Evolutionary conservation across 2,888 invertebrate species (phyloP).

Genomic region (Drosophila kuntzei): DNA sequence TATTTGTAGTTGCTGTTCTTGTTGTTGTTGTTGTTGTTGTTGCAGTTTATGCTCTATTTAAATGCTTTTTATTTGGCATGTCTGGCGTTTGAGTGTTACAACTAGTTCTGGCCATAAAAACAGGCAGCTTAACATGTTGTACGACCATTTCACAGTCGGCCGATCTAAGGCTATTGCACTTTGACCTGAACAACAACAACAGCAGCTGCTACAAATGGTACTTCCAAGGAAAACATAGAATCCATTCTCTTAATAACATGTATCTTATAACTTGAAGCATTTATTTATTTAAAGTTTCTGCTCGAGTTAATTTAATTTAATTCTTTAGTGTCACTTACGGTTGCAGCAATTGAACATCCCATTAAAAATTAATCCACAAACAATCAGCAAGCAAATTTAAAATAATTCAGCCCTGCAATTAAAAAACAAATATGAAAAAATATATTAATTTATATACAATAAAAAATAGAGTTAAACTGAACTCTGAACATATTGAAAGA

Average conservation of each 20-base stretch:
- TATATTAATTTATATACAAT: constrained; percentile 5
- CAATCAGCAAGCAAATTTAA: constrained; percentile 37
- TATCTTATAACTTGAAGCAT: neutral
- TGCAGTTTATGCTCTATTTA: constrained; percentile 79
- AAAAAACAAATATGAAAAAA: constrained; percentile 20
- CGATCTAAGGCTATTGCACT: constrained; percentile 76
- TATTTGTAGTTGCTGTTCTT: constrained; percentile 21
- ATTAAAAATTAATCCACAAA: constrained; percentile 41
- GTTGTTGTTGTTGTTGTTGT: constrained; percentile 36
- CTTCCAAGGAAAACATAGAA: neutral
- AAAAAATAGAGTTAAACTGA: neutral
- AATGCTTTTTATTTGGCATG: constrained; percentile 78
- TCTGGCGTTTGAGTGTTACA: constrained; percentile 71
- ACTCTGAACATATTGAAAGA: constrained; percentile 57
- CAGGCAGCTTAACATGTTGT: constrained; percentile 58
- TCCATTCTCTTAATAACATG: neutral
- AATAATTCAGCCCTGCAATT: constrained; percentile 31
- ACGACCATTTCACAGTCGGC: constrained; percentile 47
- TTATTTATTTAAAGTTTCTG: neutral
- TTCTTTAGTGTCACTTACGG: neutral
- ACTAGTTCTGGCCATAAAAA: constrained; percentile 54
- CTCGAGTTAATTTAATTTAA: neutral
- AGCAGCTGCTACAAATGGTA: neutral
- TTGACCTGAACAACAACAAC: constrained; percentile 49
- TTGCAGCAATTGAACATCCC: constrained; percentile 10